Evolutionary conservation across 2,888 invertebrate genomes (phyloP).

Genomic region (Synergus japonicus): DNA sequence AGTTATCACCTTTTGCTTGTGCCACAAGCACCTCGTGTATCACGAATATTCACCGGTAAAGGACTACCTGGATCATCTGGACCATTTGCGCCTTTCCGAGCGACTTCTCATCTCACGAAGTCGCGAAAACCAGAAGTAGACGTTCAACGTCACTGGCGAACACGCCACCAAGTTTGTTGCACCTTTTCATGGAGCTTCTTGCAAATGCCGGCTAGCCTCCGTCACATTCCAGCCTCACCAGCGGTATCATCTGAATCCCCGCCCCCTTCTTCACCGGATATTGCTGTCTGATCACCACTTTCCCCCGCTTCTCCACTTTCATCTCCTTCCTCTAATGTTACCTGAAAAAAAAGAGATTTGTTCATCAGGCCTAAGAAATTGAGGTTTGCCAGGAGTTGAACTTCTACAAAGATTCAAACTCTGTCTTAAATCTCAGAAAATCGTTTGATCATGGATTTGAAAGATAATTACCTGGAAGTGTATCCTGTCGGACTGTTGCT

Average conservation of each 20-base stretch:
- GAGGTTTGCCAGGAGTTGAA: background rate
- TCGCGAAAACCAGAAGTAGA: conserved; percentile 45
- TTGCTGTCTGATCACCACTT: conserved; percentile 68
- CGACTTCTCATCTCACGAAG: conserved; percentile 38
- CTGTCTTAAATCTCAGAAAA: too few relatives aligned
- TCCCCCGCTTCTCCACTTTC: conserved; percentile 81
- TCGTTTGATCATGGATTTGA: background rate
- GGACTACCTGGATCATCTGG: conserved; percentile 15
- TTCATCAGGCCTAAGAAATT: background rate
- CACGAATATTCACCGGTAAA: conserved; percentile 43
- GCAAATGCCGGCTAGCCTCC: conserved; percentile 94
- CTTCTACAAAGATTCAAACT: too few relatives aligned
- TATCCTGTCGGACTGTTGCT: conserved; percentile 80
- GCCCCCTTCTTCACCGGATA: conserved; percentile 79
- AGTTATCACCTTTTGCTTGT: conserved; percentile 32
- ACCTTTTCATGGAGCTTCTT: conserved; percentile 93
- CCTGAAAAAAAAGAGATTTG: conserved; percentile 77
- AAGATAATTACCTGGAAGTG: conserved; percentile 85
- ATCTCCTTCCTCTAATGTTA: conserved; percentile 93
- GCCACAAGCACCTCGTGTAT: conserved; percentile 39
- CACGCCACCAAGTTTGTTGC: conserved; percentile 91
- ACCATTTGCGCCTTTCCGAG: conserved; percentile 25
- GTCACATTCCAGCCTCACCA: conserved; percentile 88
- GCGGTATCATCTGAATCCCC: conserved; percentile 75
- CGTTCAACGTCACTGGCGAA: conserved; percentile 82